Conservation (phyloP, 2,888 invertebrate species). For the Epirrita christyi region DNA sequence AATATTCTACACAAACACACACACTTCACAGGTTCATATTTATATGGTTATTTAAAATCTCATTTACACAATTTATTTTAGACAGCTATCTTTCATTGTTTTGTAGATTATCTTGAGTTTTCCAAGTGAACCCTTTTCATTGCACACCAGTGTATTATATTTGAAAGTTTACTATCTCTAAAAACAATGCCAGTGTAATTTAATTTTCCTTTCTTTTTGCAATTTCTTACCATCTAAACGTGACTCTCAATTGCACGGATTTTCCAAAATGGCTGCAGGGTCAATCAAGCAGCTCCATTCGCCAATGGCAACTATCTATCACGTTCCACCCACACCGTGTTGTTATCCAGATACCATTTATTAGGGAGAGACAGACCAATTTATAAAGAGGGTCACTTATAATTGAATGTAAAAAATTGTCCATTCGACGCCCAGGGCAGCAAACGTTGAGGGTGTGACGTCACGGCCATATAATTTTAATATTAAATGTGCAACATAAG, state of each 20-base stretch:
- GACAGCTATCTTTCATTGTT: no score
- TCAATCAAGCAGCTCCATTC: slow-evolving; percentile 39
- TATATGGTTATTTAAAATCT: no score
- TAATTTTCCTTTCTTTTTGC: no score
- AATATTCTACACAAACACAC: no score
- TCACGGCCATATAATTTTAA: slow-evolving; percentile 71
- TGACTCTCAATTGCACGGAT: neutral
- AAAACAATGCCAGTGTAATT: no score
- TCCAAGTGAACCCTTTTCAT: no score
- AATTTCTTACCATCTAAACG: neutral
- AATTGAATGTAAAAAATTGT: slow-evolving; percentile 81
- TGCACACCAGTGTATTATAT: no score
- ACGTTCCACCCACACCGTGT: slow-evolving; percentile 73
- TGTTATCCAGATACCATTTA: slow-evolving; percentile 69
- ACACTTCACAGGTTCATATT: no score
- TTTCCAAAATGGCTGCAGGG: slow-evolving; percentile 31
- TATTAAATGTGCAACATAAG: slow-evolving; percentile 69
- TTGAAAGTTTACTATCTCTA: no score
- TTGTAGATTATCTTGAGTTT: no score
- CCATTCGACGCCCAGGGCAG: slow-evolving; percentile 33
- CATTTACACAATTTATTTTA: no score
- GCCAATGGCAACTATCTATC: slow-evolving; percentile 68
- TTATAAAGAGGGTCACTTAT: slow-evolving; percentile 78
- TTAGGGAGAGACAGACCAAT: slow-evolving; percentile 78
- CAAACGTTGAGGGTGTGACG: slow-evolving; percentile 43